Evolutionary conservation across 2,113 vertebrate genomes (phyloP).

Genomic region (Myanophis thanlyinensis): DNA sequence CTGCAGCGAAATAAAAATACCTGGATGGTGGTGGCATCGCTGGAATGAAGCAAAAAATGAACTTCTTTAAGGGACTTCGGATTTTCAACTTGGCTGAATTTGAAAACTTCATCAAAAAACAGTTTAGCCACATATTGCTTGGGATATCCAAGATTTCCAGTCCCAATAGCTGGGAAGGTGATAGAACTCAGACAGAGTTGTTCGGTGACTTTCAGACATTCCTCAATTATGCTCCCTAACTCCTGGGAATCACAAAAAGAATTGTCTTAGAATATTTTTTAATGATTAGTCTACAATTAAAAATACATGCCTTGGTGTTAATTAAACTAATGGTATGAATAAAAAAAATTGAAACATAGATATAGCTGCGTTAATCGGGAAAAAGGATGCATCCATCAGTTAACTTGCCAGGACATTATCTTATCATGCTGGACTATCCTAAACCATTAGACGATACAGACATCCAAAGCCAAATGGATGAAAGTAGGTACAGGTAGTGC

Average conservation of each 20-base stretch:
- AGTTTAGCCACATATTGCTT: slow-evolving; percentile 70
- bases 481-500: not conserved
- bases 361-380: not conserved
- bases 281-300: not conserved
- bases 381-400: not conserved
- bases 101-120: slow-evolving; percentile 75
- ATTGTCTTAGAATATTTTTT: not conserved
- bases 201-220: slow-evolving; percentile 78
- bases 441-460: not conserved
- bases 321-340: not conserved
- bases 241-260: slow-evolving; percentile 62
- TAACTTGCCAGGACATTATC: not conserved
- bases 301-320: not conserved
- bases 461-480: not conserved
- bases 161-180: slow-evolving; percentile 88
- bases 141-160: slow-evolving; percentile 84
- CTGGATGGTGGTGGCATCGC: slow-evolving; percentile 76
- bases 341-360: not conserved
- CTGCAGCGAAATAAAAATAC: slow-evolving; percentile 56
- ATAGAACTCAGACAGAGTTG: slow-evolving; percentile 69
- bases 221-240: slow-evolving; percentile 70
- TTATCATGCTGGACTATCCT: not conserved
- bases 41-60: slow-evolving; percentile 74
- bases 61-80: slow-evolving; percentile 75
- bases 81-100: slow-evolving; percentile 72